A percentile compares a stretch with the other conserved stretches of the same genome.
These are phyloP conservation scores for Helicoverpa armigera DNA, from an alignment of 1,140 invertebrate species.

Conservation along the genomic window DNA sequence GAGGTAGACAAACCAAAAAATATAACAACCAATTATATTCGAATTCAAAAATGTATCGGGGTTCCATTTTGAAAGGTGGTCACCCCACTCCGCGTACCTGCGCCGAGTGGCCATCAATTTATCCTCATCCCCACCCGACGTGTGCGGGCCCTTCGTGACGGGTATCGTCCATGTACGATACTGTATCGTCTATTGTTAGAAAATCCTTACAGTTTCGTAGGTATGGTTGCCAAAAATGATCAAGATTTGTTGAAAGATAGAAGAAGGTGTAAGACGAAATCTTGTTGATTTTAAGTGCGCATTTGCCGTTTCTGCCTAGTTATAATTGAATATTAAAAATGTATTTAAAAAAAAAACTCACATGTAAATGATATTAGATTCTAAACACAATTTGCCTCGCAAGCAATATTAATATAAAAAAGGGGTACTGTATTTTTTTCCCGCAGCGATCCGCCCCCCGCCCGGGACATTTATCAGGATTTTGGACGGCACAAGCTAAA, in stretches of 20 bases:
- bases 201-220: background rate
- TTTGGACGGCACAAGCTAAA: slow-evolving; percentile 86
- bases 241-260: background rate
- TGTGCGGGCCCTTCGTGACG: slow-evolving; percentile 62
- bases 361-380: slow-evolving; percentile 38
- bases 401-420: slow-evolving; percentile 73
- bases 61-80: slow-evolving; percentile 71
- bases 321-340: background rate
- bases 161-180: slow-evolving; percentile 59
- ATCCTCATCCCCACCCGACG: slow-evolving; percentile 77
- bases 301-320: too few species aligned
- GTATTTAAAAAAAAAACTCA: background rate
- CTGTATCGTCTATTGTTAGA: slow-evolving; percentile 63
- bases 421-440: slow-evolving; percentile 73
- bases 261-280: background rate
- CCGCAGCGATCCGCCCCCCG: slow-evolving; percentile 71
- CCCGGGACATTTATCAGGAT: slow-evolving; percentile 85
- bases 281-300: background rate
- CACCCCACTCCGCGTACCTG: slow-evolving; percentile 69
- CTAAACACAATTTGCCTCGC: slow-evolving; percentile 54
- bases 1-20: background rate
- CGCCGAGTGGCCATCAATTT: slow-evolving; percentile 72
- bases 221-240: slow-evolving; percentile 38
- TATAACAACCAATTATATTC: slow-evolving; percentile 34
- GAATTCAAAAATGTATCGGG: slow-evolving; percentile 55